Conservation (phyloP, 1,140 invertebrate species). For the Anastrepha obliqua region DNA sequence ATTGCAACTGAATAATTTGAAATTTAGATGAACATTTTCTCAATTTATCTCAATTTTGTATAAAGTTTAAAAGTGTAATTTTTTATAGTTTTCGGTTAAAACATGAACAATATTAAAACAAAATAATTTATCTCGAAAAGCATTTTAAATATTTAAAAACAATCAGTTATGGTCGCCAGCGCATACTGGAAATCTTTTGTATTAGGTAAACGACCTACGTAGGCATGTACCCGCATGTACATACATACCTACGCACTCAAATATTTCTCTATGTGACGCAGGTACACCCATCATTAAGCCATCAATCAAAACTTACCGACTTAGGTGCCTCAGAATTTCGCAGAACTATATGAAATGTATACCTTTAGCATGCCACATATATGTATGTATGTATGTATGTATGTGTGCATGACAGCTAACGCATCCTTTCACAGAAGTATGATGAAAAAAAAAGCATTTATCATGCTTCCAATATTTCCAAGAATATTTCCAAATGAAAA, state of each 20-base stretch:
- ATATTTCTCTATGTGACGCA: not conserved
- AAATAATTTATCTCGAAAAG: no score
- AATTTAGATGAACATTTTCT: no score
- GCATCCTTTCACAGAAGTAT: not conserved
- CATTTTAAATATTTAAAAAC: no score
- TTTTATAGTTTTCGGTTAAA: no score
- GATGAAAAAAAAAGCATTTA: not conserved
- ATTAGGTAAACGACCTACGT: no score
- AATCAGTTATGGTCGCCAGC: no score
- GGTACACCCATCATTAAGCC: constrained; percentile 4
- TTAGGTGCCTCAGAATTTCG: not conserved
- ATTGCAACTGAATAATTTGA: no score
- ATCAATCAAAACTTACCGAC: not conserved
- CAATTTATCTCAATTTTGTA: no score
- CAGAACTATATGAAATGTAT: not conserved
- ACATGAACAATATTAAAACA: no score
- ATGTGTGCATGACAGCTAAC: not conserved
- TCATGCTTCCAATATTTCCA: not conserved
- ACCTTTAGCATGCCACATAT: not conserved
- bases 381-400: no score
- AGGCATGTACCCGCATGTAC: not conserved
- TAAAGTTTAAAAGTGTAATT: no score
- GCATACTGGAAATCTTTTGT: no score
- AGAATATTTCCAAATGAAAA: not conserved
- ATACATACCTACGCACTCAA: not conserved